Evolutionary conservation across 2,113 vertebrate species (phyloP).

Genomic region (Nothocercus nigrocapillus): DNA sequence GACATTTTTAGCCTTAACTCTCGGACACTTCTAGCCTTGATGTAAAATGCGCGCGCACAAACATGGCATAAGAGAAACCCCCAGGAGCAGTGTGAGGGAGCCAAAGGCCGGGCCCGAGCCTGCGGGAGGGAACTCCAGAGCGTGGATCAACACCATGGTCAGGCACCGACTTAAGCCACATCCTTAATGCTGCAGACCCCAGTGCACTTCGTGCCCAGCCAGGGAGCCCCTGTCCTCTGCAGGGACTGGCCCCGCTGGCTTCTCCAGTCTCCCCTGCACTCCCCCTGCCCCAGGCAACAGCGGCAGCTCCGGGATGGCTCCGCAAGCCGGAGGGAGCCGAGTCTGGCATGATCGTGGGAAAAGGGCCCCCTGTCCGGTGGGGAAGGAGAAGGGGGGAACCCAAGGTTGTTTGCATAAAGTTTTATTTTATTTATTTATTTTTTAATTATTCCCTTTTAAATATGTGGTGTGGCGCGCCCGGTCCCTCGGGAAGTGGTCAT

Average conservation of each 20-base stretch:
- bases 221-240: not conserved
- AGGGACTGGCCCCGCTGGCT: not conserved
- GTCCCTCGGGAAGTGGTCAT: constrained; percentile 76
- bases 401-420: constrained; percentile 43
- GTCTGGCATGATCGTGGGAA: not conserved
- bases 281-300: not conserved
- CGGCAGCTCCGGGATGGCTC: not conserved
- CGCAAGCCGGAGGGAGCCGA: not conserved
- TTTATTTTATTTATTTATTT: constrained; percentile 44
- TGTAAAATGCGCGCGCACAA: not conserved
- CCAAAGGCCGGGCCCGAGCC: not conserved
- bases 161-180: not conserved
- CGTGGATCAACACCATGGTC: not conserved
- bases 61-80: not conserved
- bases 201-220: not conserved
- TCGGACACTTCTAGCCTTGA: not conserved
- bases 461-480: constrained; percentile 70
- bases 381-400: not conserved
- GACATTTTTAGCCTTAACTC: not conserved
- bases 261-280: not conserved
- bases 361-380: too few relatives aligned
- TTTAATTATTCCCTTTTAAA: constrained; percentile 75
- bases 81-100: not conserved
- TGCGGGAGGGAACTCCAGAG: accelerated
- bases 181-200: not conserved